Evolutionary conservation across 2,113 vertebrate species (phyloP).

Genomic region (Pycnonotus jocosus): DNA sequence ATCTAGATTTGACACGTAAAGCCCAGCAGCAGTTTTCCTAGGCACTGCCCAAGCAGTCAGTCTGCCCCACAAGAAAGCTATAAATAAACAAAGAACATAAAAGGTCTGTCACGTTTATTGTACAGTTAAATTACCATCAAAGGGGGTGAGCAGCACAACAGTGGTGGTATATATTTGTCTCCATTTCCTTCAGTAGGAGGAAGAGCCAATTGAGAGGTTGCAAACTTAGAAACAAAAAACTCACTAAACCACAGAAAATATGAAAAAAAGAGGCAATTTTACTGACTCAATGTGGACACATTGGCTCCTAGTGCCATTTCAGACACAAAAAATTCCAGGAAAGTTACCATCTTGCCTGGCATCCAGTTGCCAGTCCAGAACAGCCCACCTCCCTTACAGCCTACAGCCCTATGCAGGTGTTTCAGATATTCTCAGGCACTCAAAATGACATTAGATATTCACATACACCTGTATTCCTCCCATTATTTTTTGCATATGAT

Average conservation of each 20-base stretch:
- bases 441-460: background rate
- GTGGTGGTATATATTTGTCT: background rate
- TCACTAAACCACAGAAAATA: background rate
- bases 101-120: rapidly evolving
- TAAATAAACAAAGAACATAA: background rate
- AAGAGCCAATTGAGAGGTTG: background rate
- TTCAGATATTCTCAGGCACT: background rate
- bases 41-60: background rate
- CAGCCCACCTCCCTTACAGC: rapidly evolving
- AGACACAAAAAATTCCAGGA: background rate
- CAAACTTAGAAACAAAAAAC: background rate
- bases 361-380: background rate
- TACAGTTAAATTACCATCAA: background rate
- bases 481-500: background rate
- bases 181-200: background rate
- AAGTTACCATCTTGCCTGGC: background rate
- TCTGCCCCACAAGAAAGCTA: background rate
- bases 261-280: background rate
- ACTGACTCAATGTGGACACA: background rate
- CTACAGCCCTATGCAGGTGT: rapidly evolving
- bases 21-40: background rate
- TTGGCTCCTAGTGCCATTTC: background rate
- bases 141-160: background rate
- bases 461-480: background rate
- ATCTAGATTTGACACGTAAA: background rate